Conservation (phyloP, 2,797 vertebrate genomes). For the Paedocypris micromegethes region DNA sequence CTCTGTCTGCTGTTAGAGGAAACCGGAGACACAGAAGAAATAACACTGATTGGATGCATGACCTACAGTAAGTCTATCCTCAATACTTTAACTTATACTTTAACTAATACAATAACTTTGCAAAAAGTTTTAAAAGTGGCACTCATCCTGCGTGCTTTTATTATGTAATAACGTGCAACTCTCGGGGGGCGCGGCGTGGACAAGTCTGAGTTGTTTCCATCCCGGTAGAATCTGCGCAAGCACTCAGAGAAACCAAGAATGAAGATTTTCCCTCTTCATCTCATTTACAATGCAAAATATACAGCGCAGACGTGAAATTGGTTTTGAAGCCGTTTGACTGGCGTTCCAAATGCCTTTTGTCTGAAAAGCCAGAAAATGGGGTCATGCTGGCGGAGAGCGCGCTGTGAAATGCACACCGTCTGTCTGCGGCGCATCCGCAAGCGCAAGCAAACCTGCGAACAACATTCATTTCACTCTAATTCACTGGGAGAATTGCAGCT, state of each 20-base stretch:
- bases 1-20: too few relatives aligned
- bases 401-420: conserved; percentile 42
- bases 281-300: conserved; percentile 19
- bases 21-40: too few relatives aligned
- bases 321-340: conserved; percentile 65
- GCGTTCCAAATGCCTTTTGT: conserved; percentile 63
- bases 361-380: conserved; percentile 45
- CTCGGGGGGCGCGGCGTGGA: conserved; percentile 36
- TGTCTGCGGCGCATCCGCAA: neutral
- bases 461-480: conserved; percentile 9
- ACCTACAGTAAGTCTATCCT: too few relatives aligned
- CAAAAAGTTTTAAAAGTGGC: conserved; percentile 63
- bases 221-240: too few relatives aligned
- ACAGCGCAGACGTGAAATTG: conserved; percentile 45
- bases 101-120: conserved; percentile 64
- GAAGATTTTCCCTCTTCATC: conserved; percentile 1
- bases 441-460: conserved; percentile 8
- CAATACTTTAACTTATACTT: too few relatives aligned
- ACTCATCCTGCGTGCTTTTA: conserved; percentile 63
- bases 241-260: too few relatives aligned
- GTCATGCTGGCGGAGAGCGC: conserved; percentile 43
- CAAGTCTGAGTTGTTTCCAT: too few relatives aligned
- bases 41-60: too few relatives aligned
- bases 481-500: conserved; percentile 20
- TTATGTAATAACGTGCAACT: conserved; percentile 59